Evolutionary conservation across 2,888 invertebrate species (phyloP).

Genomic region (Cantharis rustica): DNA sequence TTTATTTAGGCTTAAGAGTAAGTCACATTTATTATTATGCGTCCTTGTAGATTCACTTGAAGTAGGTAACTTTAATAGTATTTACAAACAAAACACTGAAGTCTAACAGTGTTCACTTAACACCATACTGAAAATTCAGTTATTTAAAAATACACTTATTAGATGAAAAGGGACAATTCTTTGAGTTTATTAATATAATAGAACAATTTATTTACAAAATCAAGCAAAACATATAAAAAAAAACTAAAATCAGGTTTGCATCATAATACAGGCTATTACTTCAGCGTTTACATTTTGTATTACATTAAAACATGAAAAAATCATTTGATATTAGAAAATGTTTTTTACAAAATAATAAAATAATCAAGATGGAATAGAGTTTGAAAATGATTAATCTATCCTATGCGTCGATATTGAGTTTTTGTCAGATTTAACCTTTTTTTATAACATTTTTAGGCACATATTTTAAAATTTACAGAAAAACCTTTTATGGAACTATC

Average conservation of each 20-base stretch:
- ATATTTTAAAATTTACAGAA: too few species aligned
- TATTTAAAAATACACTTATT: slow-evolving; percentile 34
- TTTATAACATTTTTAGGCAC: too few species aligned
- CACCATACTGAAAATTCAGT: slow-evolving; percentile 30
- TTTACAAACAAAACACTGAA: slow-evolving; percentile 36
- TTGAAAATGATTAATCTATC: too few species aligned
- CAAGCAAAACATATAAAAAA: background rate
- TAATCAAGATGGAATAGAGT: too few species aligned
- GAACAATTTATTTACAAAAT: background rate
- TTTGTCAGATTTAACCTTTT: too few species aligned
- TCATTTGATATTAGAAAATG: too few species aligned
- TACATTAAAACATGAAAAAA: too few species aligned
- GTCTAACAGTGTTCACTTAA: slow-evolving; percentile 38
- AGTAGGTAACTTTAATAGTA: slow-evolving; percentile 16
- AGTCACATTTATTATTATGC: slow-evolving; percentile 24
- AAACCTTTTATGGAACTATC: too few species aligned
- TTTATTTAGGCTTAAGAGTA: slow-evolving; percentile 46
- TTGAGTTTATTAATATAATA: slow-evolving; percentile 11
- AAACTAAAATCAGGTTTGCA: background rate
- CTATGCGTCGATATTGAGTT: too few species aligned
- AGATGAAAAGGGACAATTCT: slow-evolving; percentile 37
- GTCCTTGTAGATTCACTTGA: slow-evolving; percentile 21
- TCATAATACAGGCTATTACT: background rate
- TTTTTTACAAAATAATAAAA: too few species aligned
- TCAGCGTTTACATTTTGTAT: too few species aligned